A percentile compares a stretch with the other conserved stretches of the same genome.
phyloP scores from a whole-genome alignment of 1,140 invertebrate genomes.

The Andricus grossulariae region DNA sequence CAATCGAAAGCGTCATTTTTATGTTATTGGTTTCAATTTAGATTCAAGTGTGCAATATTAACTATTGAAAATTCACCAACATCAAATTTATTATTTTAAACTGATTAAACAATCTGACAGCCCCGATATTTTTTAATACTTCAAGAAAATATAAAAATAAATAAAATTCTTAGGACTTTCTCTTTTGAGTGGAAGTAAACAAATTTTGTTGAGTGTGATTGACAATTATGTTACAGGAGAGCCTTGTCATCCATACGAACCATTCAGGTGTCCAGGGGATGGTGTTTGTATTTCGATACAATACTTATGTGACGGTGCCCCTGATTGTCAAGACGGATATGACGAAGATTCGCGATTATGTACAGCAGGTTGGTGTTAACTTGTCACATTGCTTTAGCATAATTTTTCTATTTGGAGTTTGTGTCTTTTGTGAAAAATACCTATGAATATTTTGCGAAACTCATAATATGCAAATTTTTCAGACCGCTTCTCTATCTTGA shows the following conservation, averaged over 20 bases:
- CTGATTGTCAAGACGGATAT: conserved; percentile 95
- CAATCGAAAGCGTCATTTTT: no score
- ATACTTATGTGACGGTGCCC: conserved; percentile 94
- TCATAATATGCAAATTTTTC: not conserved
- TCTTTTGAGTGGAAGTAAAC: no score
- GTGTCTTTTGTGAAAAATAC: not conserved
- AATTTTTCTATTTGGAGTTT: not conserved
- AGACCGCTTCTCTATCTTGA: not conserved
- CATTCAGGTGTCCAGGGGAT: conserved; percentile 96
- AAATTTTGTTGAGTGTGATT: not conserved
- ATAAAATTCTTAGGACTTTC: not conserved
- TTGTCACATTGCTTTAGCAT: not conserved
- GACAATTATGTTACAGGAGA: conserved; percentile 60
- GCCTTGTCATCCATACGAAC: conserved; percentile 91
- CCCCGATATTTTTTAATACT: not conserved
- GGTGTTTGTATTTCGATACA: conserved; percentile 95
- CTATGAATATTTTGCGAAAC: conserved; percentile 8
- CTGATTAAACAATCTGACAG: no score
- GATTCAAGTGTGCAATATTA: no score
- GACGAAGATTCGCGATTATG: conserved; percentile 93
- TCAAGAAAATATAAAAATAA: not conserved
- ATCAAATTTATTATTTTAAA: no score
- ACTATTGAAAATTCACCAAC: no score
- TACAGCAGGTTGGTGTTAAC: conserved; percentile 86
- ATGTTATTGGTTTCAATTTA: no score